phyloP scores from a whole-genome alignment of 1,140 invertebrate genomes.

The Mylabris phalerata region DNA sequence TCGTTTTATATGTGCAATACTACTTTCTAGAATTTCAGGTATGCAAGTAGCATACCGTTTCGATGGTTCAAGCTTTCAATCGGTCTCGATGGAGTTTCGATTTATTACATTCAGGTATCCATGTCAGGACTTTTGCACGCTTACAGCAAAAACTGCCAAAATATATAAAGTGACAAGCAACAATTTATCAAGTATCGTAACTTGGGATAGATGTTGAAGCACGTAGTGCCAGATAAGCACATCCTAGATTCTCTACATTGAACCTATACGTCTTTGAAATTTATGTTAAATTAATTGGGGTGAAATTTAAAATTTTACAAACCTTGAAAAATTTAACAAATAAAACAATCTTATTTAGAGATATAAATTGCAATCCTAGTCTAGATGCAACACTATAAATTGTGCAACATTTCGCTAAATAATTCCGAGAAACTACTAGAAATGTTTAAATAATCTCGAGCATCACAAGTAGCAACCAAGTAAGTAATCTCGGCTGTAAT shows the following conservation, averaged over 20 bases:
- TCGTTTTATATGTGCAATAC: too few species aligned
- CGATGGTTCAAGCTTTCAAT: constrained; percentile 9
- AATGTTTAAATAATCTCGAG: too few species aligned
- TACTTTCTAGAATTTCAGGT: neutral
- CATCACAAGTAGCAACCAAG: too few species aligned
- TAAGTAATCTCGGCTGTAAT: too few species aligned
- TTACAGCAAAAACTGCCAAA: constrained; percentile 17
- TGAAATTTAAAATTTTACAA: too few species aligned
- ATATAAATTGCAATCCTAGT: too few species aligned
- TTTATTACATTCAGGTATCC: constrained; percentile 26
- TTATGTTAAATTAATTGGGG: too few species aligned
- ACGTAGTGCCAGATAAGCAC: constrained; percentile 15
- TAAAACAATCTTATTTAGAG: too few species aligned
- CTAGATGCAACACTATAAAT: too few species aligned
- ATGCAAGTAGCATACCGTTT: constrained; percentile 8
- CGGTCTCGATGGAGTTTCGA: constrained; percentile 9
- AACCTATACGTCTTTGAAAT: neutral
- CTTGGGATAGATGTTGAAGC: neutral
- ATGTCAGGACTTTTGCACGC: constrained; percentile 2
- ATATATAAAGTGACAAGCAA: constrained; percentile 22
- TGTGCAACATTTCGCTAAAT: too few species aligned
- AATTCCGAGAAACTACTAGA: too few species aligned
- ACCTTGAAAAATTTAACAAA: too few species aligned
- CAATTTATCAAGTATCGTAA: constrained; percentile 24
- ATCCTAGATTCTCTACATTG: neutral